A percentile compares a stretch with the other conserved stretches of the same genome.
Conservation (phyloP, 2,113 vertebrate species). For the Rhizomys pruinosus region DNA sequence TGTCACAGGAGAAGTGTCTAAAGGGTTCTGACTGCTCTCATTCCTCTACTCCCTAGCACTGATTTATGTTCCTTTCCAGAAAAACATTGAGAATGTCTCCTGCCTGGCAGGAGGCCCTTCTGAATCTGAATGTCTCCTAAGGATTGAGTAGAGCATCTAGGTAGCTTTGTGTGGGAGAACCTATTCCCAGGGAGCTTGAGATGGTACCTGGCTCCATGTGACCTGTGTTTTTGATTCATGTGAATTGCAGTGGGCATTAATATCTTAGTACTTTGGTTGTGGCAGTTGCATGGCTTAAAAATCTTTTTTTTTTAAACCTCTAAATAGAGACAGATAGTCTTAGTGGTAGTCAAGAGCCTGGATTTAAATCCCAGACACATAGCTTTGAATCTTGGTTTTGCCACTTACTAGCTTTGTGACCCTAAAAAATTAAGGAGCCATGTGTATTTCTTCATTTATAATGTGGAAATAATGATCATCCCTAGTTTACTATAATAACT, state of each 20-base stretch:
- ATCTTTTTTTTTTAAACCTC: not conserved
- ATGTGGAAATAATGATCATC: not conserved
- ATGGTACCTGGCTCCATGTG: not conserved
- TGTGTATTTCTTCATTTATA: no score
- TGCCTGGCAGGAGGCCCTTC: not conserved
- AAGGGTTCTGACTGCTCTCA: not conserved
- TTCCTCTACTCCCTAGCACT: rapidly evolving
- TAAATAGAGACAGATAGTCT: not conserved
- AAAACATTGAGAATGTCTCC: no score
- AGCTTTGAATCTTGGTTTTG: not conserved
- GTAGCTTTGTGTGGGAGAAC: not conserved
- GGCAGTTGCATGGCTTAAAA: not conserved
- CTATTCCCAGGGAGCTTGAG: no score
- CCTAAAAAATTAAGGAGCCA: not conserved
- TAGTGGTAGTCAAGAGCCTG: not conserved
- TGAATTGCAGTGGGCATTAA: not conserved
- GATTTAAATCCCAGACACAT: not conserved
- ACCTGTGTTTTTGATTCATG: not conserved
- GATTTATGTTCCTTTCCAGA: not conserved
- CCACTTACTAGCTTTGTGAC: not conserved
- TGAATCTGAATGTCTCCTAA: not conserved
- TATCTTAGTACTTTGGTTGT: constrained; percentile 26
- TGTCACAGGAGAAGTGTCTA: not conserved
- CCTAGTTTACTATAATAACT: not conserved
- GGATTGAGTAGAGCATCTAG: not conserved